Evolutionary conservation across 1,140 invertebrate species (phyloP).

Genomic region (Tenebrio molitor): DNA sequence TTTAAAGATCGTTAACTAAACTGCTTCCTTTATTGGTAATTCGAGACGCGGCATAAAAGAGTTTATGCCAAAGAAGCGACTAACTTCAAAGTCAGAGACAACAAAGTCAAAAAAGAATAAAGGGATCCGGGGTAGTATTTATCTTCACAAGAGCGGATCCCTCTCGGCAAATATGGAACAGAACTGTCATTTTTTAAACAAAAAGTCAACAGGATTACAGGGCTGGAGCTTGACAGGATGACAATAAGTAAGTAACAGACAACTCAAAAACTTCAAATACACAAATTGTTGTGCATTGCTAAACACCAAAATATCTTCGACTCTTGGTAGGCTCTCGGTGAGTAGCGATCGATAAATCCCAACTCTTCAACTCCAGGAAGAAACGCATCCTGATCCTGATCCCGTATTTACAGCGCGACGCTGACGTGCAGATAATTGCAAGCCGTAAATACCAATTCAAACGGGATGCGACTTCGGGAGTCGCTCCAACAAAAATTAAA

Average conservation of each 20-base stretch:
- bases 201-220: no score
- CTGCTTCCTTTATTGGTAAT: slow-evolving; percentile 29
- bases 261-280: no score
- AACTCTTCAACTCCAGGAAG: no score
- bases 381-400: no score
- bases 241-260: no score
- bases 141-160: slow-evolving; percentile 2
- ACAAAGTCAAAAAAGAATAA: slow-evolving; percentile 22
- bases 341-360: no score
- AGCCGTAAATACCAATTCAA: slow-evolving; percentile 14
- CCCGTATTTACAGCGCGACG: no score
- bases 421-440: slow-evolving; percentile 10
- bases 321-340: no score
- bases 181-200: neutral
- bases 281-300: no score
- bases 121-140: slow-evolving; percentile 2
- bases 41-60: slow-evolving; percentile 9
- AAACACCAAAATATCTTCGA: no score
- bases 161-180: neutral
- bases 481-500: slow-evolving; percentile 8
- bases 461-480: neutral
- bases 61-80: slow-evolving; percentile 7
- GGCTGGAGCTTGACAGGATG: no score
- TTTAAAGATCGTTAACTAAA: slow-evolving; percentile 30
- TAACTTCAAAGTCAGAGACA: slow-evolving; percentile 10